These are phyloP conservation scores for Otolemur garnettii DNA, from an alignment of 2,113 vertebrate genomes.

Conservation along the genomic window DNA sequence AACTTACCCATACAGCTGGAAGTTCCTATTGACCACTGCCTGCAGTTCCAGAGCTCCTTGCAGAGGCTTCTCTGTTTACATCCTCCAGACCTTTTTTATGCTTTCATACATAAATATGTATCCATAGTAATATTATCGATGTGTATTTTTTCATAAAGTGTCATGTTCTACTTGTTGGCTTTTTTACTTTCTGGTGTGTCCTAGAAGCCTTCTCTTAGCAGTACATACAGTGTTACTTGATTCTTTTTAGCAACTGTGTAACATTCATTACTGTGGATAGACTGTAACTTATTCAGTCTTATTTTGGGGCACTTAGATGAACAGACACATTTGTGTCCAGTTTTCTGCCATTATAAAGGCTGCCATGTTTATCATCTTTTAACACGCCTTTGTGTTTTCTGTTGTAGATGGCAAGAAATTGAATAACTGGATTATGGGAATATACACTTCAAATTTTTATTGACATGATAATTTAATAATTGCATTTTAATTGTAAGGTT, in stretches of 20 bases:
- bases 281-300: background rate
- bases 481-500: conserved; percentile 22
- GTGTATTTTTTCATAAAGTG: background rate
- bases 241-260: background rate
- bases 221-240: background rate
- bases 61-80: background rate
- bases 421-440: conserved; percentile 18
- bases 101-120: conserved; percentile 6
- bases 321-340: background rate
- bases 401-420: conserved; percentile 5
- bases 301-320: conserved; percentile 17
- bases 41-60: background rate
- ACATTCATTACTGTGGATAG: background rate
- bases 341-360: conserved; percentile 27
- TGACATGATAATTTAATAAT: conserved; percentile 38
- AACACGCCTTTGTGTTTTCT: background rate
- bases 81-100: background rate
- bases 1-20: background rate
- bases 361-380: background rate
- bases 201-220: conserved; percentile 35
- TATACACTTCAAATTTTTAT: conserved; percentile 10
- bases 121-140: conserved; percentile 22
- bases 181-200: background rate
- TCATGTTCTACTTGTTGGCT: background rate
- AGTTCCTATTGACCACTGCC: background rate